Base-by-base conservation (phyloP, 2,113 vertebrate species). In the Platichthys stellatus region DNA sequence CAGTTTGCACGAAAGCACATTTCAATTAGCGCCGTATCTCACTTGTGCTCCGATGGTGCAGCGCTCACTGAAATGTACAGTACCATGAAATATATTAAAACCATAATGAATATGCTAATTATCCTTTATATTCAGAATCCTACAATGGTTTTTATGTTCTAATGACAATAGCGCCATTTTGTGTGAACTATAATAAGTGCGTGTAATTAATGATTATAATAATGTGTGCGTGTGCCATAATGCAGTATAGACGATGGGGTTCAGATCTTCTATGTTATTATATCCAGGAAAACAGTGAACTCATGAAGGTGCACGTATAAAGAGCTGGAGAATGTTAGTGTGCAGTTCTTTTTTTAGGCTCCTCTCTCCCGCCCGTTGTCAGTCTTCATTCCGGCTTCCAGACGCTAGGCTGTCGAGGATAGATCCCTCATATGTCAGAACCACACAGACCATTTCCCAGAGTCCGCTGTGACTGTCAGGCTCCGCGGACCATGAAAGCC, bases 61-160 rank as follows among this genome's bases (percentile, higher is more conserved):
- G 47, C 77, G 45, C 63, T 80, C 69, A 26, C 45, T 86, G 60
- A 78, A 87, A 82, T 82, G 59, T 78, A 83, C 59, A 82, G 80
- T 76, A 71, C 64, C 65, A 68, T 67, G 69, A 69, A 83, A 80
- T 38, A 84, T 85, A 90, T 90, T 89, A 80, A 75, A 90, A 85
- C 67, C 38, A 82, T 74, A 78, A 92, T 89, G 76, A 83, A 88
- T 88, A 89, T 88, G 74, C 73, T 84, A 88, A 92, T 92, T 81
- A 80, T 75, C 26, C 4, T 69, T 61, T 82, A 83, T 84, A 86
- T 78, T 57, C 40, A 43, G 43, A 75, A 72, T 45, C 66, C 51
- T 28, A 81, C 81, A 89, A 79, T 81, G 63, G 51, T 80, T 82
- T 43, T 84, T 66, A 56, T 74, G 83, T 78, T 87, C 66, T 80